A percentile compares a stretch with the other conserved stretches of the same genome.
These are phyloP conservation scores for Hyaena hyaena DNA, from an alignment of 2,113 vertebrate species.

Conservation along the genomic window DNA sequence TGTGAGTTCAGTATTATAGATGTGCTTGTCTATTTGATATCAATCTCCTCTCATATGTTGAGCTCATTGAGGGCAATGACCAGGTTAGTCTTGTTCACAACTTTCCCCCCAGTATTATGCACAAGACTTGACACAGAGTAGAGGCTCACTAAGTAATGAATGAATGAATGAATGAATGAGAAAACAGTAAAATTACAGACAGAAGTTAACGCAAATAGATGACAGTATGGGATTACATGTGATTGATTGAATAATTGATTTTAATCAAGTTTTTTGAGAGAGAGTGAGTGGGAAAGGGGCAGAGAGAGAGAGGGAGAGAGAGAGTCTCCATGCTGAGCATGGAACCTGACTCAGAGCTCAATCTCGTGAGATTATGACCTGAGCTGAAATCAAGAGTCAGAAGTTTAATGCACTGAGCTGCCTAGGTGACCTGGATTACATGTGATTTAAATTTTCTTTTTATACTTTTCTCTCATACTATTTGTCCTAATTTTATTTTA, in stretches of 20 bases:
- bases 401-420: no score
- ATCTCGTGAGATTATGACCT: no score
- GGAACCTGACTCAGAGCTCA: no score
- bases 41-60: fast-evolving
- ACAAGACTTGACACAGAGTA: neutral
- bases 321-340: no score
- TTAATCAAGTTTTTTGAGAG: no score
- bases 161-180: neutral
- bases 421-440: neutral
- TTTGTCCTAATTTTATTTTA: neutral
- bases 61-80: neutral
- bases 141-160: neutral
- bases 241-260: neutral
- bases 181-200: neutral
- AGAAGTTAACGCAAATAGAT: neutral
- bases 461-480: neutral
- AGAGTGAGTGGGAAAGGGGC: no score
- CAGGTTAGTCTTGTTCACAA: fast-evolving
- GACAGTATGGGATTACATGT: neutral
- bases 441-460: neutral
- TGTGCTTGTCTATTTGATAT: neutral
- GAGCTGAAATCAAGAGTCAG: no score
- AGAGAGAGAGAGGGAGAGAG: no score
- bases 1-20: fast-evolving
- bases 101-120: fast-evolving